Percentiles rank a stretch among this genome's conserved stretches.
Evolutionary conservation across 2,113 vertebrate species (phyloP).

Genomic region (Onychostruthus taczanowskii): DNA sequence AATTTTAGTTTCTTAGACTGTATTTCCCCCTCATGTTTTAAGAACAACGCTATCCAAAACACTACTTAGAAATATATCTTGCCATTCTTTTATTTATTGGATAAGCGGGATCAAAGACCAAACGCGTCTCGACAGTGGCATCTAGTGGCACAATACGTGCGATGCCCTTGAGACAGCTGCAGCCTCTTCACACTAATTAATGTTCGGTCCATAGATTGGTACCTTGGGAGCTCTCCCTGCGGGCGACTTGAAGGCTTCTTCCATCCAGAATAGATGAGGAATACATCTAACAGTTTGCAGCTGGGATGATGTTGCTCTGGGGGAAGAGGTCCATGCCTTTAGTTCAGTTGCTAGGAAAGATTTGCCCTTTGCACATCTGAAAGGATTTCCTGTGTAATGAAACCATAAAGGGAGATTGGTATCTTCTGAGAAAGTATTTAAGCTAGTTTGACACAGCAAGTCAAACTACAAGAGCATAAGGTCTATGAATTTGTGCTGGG

Average conservation of each 20-base stretch:
- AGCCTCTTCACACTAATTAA: background rate
- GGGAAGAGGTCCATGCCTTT: background rate
- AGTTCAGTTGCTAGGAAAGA: background rate
- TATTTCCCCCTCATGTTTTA: background rate
- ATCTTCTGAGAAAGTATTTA: background rate
- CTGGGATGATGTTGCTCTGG: background rate
- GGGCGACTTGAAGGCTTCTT: background rate
- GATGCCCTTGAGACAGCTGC: background rate
- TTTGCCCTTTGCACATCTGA: background rate
- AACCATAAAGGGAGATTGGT: background rate
- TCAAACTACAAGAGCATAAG: background rate
- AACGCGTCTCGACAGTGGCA: slow-evolving; percentile 58
- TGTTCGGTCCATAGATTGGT: background rate
- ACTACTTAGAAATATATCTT: background rate
- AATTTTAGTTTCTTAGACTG: background rate
- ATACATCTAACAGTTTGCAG: background rate
- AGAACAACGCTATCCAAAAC: background rate
- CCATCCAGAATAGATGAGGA: background rate
- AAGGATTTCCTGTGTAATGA: background rate
- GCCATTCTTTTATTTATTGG: background rate
- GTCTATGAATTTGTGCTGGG: background rate
- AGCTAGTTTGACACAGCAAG: background rate
- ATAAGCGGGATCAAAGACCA: background rate
- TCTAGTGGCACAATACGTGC: slow-evolving; percentile 35
- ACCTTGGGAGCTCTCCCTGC: background rate